Evolutionary conservation across 2,888 invertebrate species (phyloP).

Genomic region (Sphaerophoria taeniata): DNA sequence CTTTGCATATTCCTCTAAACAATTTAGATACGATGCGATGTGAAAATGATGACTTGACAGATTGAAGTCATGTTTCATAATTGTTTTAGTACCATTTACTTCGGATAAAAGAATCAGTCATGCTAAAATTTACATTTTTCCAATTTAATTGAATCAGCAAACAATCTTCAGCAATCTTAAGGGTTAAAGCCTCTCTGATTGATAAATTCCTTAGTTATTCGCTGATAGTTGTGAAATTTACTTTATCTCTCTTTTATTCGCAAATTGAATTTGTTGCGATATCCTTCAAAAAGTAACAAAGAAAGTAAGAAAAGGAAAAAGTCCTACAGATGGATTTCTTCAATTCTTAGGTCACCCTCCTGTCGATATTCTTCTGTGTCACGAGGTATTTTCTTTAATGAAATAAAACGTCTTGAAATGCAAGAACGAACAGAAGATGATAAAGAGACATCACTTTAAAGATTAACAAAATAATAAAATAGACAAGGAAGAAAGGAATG

Average conservation of each 20-base stretch:
- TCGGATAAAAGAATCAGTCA: too few species aligned
- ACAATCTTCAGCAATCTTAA: too few species aligned
- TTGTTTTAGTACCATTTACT: too few species aligned
- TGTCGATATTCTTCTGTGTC: neutral
- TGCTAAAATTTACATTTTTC: too few species aligned
- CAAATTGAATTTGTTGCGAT: neutral
- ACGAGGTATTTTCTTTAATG: neutral
- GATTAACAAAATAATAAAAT: constrained; percentile 17
- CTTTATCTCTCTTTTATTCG: neutral
- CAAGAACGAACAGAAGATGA: neutral
- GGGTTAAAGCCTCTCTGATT: neutral
- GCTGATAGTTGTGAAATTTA: neutral
- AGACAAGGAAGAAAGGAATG: neutral
- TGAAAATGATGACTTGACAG: too few species aligned
- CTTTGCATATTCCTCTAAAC: too few species aligned
- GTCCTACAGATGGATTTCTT: neutral
- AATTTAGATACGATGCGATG: too few species aligned
- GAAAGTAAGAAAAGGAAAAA: neutral
- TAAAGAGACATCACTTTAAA: constrained; percentile 23
- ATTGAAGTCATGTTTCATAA: too few species aligned
- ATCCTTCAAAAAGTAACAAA: constrained; percentile 4
- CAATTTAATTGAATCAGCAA: too few species aligned
- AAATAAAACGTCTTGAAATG: constrained; percentile 2
- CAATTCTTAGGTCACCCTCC: neutral
- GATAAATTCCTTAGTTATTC: neutral